Evolutionary conservation across 2,888 invertebrate species (phyloP).

Genomic region (Acronicta psi): DNA sequence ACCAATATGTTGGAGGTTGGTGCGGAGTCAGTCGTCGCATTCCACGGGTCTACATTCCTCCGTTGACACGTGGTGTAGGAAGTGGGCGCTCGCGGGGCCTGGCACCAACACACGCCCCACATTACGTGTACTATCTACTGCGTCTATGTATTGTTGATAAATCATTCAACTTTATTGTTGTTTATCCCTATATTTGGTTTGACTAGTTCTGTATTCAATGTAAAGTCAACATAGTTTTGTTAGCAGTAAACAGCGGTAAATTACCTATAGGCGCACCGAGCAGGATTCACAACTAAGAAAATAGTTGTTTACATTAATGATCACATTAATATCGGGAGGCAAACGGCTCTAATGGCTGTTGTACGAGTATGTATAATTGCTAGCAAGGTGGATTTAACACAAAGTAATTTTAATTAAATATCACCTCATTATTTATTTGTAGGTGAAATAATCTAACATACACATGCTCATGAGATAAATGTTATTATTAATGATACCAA

Average conservation of each 20-base stretch:
- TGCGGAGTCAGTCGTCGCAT: slow-evolving; percentile 50
- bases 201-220: slow-evolving; percentile 26
- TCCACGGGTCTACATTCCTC: slow-evolving; percentile 61
- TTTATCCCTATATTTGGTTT: slow-evolving; percentile 36
- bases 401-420: slow-evolving; percentile 48
- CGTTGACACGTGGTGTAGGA: slow-evolving; percentile 62
- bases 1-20: slow-evolving; percentile 42
- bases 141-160: slow-evolving; percentile 46
- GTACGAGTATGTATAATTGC: slow-evolving; percentile 42
- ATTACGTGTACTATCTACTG: slow-evolving; percentile 35
- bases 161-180: slow-evolving; percentile 52
- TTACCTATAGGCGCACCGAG: slow-evolving; percentile 22
- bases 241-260: slow-evolving; percentile 37
- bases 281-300: slow-evolving; percentile 42
- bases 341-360: slow-evolving; percentile 33
- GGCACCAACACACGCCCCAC: slow-evolving; percentile 49
- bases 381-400: slow-evolving; percentile 45
- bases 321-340: slow-evolving; percentile 47
- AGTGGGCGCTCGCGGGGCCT: slow-evolving; percentile 53
- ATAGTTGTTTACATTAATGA: slow-evolving; percentile 43
- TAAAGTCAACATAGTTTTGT: slow-evolving; percentile 28
- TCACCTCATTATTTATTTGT: slow-evolving; percentile 46
- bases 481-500: slow-evolving; percentile 46
- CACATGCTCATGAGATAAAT: slow-evolving; percentile 34
- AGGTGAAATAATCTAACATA: slow-evolving; percentile 28